These are phyloP conservation scores for Lasioglossum zephyrum DNA, from an alignment of 2,888 invertebrate genomes.

Conservation along the genomic window DNA sequence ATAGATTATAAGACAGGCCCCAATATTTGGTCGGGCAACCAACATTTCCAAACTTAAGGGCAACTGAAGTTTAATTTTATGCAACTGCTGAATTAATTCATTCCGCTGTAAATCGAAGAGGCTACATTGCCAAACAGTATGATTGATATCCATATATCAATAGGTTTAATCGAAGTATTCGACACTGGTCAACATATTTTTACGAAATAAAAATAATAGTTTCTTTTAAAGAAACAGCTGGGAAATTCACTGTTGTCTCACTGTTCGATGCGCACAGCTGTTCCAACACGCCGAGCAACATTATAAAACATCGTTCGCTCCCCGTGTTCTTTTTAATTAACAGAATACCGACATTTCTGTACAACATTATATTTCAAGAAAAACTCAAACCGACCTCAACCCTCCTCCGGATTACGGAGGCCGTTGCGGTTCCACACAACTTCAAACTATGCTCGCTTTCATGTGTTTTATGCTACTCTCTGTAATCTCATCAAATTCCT, in stretches of 20 bases:
- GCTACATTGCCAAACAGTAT: too few species aligned
- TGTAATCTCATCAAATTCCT: slow-evolving; percentile 14
- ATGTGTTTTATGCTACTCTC: slow-evolving; percentile 6
- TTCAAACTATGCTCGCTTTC: slow-evolving; percentile 15
- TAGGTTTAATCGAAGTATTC: background rate
- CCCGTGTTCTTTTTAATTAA: background rate
- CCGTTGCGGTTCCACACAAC: slow-evolving; percentile 12
- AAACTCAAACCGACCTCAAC: slow-evolving; percentile 1
- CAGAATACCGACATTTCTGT: background rate
- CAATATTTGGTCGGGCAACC: too few species aligned
- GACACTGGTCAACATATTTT: background rate
- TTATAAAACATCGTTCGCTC: background rate
- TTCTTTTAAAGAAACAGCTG: background rate
- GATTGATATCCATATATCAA: too few species aligned
- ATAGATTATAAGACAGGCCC: too few species aligned
- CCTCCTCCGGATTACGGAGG: background rate
- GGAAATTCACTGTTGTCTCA: background rate
- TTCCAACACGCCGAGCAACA: background rate
- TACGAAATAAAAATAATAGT: background rate
- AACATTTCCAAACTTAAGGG: too few species aligned
- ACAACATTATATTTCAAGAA: background rate
- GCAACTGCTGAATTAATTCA: too few species aligned
- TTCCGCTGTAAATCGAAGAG: too few species aligned
- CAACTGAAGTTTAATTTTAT: too few species aligned
- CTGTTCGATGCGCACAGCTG: background rate